These are phyloP conservation scores for Aramus guarauna DNA, from an alignment of 2,113 vertebrate species.

Conservation along the genomic window DNA sequence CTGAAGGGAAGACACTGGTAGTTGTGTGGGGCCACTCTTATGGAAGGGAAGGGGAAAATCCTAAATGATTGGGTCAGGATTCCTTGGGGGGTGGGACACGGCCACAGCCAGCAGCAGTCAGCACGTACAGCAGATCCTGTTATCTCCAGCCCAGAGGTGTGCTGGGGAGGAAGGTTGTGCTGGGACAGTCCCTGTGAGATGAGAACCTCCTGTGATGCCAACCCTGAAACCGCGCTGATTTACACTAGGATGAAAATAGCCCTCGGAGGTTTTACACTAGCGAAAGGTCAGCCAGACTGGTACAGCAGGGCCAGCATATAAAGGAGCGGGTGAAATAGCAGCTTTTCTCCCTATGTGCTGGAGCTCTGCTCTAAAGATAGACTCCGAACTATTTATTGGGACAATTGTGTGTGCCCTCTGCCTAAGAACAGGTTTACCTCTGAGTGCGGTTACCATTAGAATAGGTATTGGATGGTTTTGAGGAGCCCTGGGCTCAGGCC, in stretches of 20 bases:
- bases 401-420: not conserved
- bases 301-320: not conserved
- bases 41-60: not conserved
- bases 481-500: not conserved
- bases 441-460: not conserved
- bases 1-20: not conserved
- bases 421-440: not conserved
- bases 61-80: not conserved
- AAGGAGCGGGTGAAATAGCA: not conserved
- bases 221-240: not conserved
- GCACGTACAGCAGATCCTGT: not conserved
- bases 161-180: not conserved
- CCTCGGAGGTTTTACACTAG: not conserved
- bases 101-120: not conserved
- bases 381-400: not conserved
- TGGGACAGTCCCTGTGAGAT: not conserved
- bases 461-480: not conserved
- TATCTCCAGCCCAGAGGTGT: not conserved
- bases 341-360: not conserved
- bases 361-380: not conserved
- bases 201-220: conserved; percentile 20
- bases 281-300: conserved; percentile 19
- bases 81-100: rapidly evolving
- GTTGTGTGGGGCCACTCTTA: not conserved
- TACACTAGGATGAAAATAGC: conserved; percentile 36